phyloP scores from a whole-genome alignment of 2,888 invertebrate species.

The Tipula helvola region DNA sequence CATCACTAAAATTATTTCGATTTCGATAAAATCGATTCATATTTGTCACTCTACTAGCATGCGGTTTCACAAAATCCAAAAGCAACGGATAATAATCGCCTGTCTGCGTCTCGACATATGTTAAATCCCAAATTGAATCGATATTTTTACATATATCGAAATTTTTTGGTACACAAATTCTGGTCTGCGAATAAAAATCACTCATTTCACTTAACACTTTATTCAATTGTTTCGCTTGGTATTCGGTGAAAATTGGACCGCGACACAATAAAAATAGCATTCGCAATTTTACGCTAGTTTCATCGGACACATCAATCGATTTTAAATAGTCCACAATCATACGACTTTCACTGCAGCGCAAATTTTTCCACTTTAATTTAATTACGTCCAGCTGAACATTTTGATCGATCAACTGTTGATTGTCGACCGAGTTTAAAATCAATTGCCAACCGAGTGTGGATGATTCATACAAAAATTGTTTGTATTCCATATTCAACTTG shows the following conservation, averaged over 20 bases:
- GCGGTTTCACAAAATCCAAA: slow-evolving; percentile 19
- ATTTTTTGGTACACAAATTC: slow-evolving; percentile 40
- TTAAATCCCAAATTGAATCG: slow-evolving; percentile 21
- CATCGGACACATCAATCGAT: slow-evolving; percentile 18
- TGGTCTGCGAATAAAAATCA: slow-evolving; percentile 43
- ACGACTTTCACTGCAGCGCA: slow-evolving; percentile 23
- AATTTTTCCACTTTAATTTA: slow-evolving; percentile 30
- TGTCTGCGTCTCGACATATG: slow-evolving; percentile 18
- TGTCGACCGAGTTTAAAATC: slow-evolving; percentile 16
- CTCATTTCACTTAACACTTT: slow-evolving; percentile 41
- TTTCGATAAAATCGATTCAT: slow-evolving; percentile 14
- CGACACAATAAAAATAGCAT: slow-evolving; percentile 49
- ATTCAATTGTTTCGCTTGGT: slow-evolving; percentile 40
- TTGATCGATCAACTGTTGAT: slow-evolving; percentile 16
- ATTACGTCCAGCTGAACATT: slow-evolving; percentile 20
- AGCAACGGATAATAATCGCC: slow-evolving; percentile 17
- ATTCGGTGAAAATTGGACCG: slow-evolving; percentile 44
- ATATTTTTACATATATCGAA: slow-evolving; percentile 27
- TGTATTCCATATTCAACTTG: slow-evolving; percentile 19
- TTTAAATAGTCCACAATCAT: slow-evolving; percentile 7
- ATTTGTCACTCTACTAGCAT: slow-evolving; percentile 11
- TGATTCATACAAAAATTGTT: slow-evolving; percentile 18
- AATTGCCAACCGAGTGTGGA: slow-evolving; percentile 21
- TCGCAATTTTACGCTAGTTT: slow-evolving; percentile 28
- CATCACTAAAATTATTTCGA: slow-evolving; percentile 16